A percentile compares a stretch with the other conserved stretches of the same genome.
These are phyloP conservation scores for Sminthurinus aureus DNA, from an alignment of 2,888 invertebrate species.

Conservation along the genomic window DNA sequence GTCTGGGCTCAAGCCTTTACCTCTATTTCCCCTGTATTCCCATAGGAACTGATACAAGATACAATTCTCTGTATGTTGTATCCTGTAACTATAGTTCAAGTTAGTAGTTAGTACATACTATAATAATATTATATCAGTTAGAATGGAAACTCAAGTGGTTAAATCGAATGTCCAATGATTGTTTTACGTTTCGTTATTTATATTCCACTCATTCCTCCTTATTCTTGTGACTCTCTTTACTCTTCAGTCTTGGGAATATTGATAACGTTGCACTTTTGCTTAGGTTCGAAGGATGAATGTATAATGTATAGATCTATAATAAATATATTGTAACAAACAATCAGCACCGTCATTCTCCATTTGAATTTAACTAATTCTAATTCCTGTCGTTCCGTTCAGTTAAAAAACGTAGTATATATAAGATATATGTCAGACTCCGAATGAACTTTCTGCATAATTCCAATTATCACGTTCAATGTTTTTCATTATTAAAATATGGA, in stretches of 20 bases:
- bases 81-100: background rate
- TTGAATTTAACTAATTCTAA: slow-evolving; percentile 5
- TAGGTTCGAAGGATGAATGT: too few species aligned
- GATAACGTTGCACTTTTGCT: background rate
- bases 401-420: too few species aligned
- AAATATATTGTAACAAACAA: slow-evolving; percentile 19
- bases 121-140: background rate
- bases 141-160: background rate
- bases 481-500: too few species aligned
- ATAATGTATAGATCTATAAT: background rate
- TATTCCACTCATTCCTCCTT: background rate
- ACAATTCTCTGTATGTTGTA: too few species aligned
- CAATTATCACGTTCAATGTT: too few species aligned
- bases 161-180: background rate
- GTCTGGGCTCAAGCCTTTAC: background rate
- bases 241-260: background rate
- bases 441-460: too few species aligned
- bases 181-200: background rate
- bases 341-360: slow-evolving; percentile 19
- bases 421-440: too few species aligned
- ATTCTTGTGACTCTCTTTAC: background rate
- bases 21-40: background rate
- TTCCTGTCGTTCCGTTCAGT: background rate
- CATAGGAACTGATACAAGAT: too few species aligned
- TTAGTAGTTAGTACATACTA: too few species aligned